Percentiles rank a stretch among this genome's conserved stretches.
These are phyloP conservation scores for Opisthograptis luteolata DNA, from an alignment of 2,888 invertebrate species.

Conservation along the genomic window DNA sequence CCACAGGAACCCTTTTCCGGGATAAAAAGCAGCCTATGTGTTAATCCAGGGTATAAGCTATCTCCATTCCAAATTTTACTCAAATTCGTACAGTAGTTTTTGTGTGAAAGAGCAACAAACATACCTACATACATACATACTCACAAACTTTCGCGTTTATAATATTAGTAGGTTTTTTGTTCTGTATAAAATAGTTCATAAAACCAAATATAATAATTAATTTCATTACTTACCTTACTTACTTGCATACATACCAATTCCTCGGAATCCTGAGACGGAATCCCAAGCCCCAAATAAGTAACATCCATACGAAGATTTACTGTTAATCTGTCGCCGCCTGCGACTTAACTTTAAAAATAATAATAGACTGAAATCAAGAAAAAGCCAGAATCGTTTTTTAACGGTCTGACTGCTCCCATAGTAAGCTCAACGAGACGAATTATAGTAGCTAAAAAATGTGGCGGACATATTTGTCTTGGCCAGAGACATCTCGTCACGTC, in stretches of 20 bases:
- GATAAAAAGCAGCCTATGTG: too few species aligned
- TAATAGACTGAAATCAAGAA: conserved; percentile 37
- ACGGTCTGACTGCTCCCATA: conserved; percentile 55
- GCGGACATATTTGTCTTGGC: conserved; percentile 75
- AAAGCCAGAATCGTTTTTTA: conserved; percentile 52
- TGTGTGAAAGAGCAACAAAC: too few species aligned
- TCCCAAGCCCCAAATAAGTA: conserved; percentile 26
- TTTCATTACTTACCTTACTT: too few species aligned
- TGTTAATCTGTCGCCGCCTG: conserved; percentile 17
- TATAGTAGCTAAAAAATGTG: conserved; percentile 72
- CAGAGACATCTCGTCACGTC: conserved; percentile 82
- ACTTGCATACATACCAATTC: conserved; percentile 24
- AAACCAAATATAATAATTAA: not conserved
- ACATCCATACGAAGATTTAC: conserved; percentile 30
- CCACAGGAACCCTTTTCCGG: too few species aligned
- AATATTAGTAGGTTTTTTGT: too few species aligned
- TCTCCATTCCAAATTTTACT: too few species aligned
- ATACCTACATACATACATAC: too few species aligned
- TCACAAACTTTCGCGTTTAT: too few species aligned
- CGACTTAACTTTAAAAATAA: conserved; percentile 20
- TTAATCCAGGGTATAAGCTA: too few species aligned
- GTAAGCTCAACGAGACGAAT: conserved; percentile 67
- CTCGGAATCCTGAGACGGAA: conserved; percentile 8
- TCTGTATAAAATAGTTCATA: not conserved
- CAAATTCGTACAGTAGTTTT: too few species aligned